phyloP scores from a whole-genome alignment of 2,888 invertebrate species.

The Chaetoderma sp. region DNA sequence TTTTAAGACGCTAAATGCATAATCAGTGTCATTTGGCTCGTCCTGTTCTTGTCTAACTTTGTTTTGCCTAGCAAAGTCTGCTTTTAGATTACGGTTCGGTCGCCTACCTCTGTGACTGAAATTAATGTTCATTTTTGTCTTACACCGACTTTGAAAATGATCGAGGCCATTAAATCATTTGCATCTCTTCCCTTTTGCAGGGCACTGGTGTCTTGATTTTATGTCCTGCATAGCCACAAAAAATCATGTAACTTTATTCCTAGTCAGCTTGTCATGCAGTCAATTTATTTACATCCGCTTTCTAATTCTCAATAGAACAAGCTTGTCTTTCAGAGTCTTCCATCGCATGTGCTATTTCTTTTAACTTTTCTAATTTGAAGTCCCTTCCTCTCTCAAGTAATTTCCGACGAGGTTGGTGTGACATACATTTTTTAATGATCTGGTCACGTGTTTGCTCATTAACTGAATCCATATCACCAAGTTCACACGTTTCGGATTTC shows the following conservation, averaged over 20 bases:
- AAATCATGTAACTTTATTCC: not conserved
- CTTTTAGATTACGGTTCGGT: too few relatives aligned
- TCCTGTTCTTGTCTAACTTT: too few relatives aligned
- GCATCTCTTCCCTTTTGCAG: not conserved
- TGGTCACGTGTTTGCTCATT: constrained; percentile 32
- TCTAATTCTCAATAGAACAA: not conserved
- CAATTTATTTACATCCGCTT: not conserved
- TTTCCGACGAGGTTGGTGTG: constrained; percentile 18
- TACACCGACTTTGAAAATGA: not conserved
- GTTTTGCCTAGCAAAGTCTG: too few relatives aligned
- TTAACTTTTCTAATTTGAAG: constrained; percentile 19
- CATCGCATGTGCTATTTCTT: constrained; percentile 22
- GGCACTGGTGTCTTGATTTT: not conserved
- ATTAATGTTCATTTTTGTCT: too few relatives aligned
- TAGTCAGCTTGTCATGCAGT: not conserved
- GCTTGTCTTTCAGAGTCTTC: not conserved
- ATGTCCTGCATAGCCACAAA: not conserved
- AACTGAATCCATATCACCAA: constrained; percentile 7
- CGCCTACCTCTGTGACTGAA: too few relatives aligned
- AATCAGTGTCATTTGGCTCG: not conserved
- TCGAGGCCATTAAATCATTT: not conserved
- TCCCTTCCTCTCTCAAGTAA: constrained; percentile 22
- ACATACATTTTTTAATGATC: constrained; percentile 30
- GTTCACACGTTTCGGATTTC: constrained; percentile 29
- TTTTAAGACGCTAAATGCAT: not conserved